Evolutionary conservation across 2,797 vertebrate species (phyloP), one percentile per base, ranked within the genome.

Genomic region (Danio tinwini): DNA sequence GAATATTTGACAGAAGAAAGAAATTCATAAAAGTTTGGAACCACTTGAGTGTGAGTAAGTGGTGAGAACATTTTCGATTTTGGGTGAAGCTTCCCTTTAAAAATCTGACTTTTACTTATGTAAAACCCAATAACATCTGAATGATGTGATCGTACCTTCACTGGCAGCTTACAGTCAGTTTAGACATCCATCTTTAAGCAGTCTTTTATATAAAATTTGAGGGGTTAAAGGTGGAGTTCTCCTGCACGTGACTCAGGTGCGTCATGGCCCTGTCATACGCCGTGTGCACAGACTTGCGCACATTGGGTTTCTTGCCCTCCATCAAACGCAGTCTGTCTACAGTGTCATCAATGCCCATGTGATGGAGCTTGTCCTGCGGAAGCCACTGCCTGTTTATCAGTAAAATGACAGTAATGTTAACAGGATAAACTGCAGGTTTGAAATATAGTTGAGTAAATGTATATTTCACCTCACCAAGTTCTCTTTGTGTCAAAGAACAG

Each of bases 401-500:
- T 19, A 45, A 16, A 16, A 16, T 10, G 1, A 56, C 10, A 80
- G 44, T 9, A 47, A 69, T 4, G 59, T 16, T 6, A 55, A 10
- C 4, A 76, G 19, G 19, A 14, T 37, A 10, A 39, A 17, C 5
- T 52, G 77, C 16, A 45, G 17, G 44, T 78, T 71, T 78, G 16
- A 74, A 53, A 56, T 21, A 19, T 52, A 17, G 3, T 19, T 44
- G 47, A 37, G 16, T 9, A 56, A 6, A 53, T 16, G 19, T 12
- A n/a, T 6, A 44, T 58, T 78, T 70, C 71, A 3, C 55, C 96
- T 96, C 88, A 99, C 98, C 98, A 99, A 80, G 98, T 99, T 88
- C 98, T 95, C 90, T 99, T 99, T 88, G 98, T 97, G 91, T 99
- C 98, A 89, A 99, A 99, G 92, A 99, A 99, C 83, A 99, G 95